phyloP scores from a whole-genome alignment of 1,140 invertebrate genomes.

The Drosophila trapezifrons region DNA sequence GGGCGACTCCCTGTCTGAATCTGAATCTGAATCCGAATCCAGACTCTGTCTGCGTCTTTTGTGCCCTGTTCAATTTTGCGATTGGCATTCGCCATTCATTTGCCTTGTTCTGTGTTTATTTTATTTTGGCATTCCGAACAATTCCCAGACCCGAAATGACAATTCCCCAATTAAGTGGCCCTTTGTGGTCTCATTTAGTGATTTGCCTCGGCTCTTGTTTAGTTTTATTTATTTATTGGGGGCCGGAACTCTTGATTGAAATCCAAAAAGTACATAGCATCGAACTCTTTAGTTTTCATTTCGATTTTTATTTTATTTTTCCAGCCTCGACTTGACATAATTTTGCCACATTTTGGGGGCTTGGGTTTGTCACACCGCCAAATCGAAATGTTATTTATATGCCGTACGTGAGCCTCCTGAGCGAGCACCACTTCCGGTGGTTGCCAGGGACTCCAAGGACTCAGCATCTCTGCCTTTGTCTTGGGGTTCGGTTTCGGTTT shows the following conservation, averaged over 20 bases:
- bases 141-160: background rate
- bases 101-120: constrained; percentile 22
- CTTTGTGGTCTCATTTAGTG: constrained; percentile 39
- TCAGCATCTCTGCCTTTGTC: background rate
- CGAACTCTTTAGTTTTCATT: constrained; percentile 3
- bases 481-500: background rate
- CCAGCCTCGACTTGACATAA: constrained; percentile 29
- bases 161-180: constrained; percentile 35
- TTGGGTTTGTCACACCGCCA: constrained; percentile 75
- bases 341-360: constrained; percentile 52
- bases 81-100: constrained; percentile 30
- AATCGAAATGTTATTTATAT: constrained; percentile 82
- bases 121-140: constrained; percentile 24
- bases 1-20: background rate
- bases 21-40: background rate
- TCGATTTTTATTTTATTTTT: constrained; percentile 5
- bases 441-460: constrained; percentile 1
- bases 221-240: constrained; percentile 2
- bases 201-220: constrained; percentile 9
- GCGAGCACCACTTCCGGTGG: constrained; percentile 37
- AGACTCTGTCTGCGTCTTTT: background rate
- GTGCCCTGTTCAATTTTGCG: constrained; percentile 19
- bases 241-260: background rate
- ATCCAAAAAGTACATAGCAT: background rate
- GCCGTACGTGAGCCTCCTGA: constrained; percentile 65